phyloP scores from a whole-genome alignment of 2,888 invertebrate species.

The Lasiommata megera region DNA sequence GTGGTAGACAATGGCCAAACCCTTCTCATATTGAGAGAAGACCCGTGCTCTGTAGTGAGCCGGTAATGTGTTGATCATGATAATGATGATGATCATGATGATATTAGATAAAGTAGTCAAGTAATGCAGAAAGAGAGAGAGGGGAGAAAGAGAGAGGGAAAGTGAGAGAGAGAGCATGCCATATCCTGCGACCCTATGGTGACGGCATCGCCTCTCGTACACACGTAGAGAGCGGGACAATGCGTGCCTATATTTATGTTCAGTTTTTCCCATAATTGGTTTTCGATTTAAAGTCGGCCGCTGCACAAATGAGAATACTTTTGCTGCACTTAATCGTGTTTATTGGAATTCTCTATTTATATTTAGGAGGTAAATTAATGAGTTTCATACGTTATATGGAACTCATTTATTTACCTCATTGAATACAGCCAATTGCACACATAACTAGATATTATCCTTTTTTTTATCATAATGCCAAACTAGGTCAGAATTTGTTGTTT shows the following conservation, averaged over 20 bases:
- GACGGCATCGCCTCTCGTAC: slow-evolving; percentile 34
- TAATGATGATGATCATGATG: too few species aligned
- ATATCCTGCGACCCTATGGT: slow-evolving; percentile 11
- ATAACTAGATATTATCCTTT: neutral
- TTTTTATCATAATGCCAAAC: too few species aligned
- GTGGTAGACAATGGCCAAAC: too few species aligned
- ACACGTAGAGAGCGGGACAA: slow-evolving; percentile 46
- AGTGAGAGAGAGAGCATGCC: neutral
- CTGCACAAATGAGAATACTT: slow-evolving; percentile 30
- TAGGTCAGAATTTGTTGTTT: too few species aligned
- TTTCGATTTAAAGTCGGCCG: slow-evolving; percentile 52
- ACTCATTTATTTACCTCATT: too few species aligned
- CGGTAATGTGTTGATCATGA: too few species aligned
- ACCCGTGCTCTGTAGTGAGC: too few species aligned
- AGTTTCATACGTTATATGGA: slow-evolving; percentile 12
- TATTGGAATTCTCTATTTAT: slow-evolving; percentile 23
- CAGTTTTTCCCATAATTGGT: slow-evolving; percentile 76
- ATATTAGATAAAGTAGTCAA: too few species aligned
- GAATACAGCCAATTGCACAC: neutral
- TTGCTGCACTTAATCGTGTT: slow-evolving; percentile 26
- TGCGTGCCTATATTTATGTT: slow-evolving; percentile 55
- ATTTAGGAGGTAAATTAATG: slow-evolving; percentile 14
- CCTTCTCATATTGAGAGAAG: too few species aligned
- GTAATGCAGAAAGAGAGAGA: neutral
- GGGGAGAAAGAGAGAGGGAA: neutral